These are phyloP conservation scores for Pristionchus maxplancki DNA, from an alignment of 2,888 invertebrate species.

Conservation along the genomic window DNA sequence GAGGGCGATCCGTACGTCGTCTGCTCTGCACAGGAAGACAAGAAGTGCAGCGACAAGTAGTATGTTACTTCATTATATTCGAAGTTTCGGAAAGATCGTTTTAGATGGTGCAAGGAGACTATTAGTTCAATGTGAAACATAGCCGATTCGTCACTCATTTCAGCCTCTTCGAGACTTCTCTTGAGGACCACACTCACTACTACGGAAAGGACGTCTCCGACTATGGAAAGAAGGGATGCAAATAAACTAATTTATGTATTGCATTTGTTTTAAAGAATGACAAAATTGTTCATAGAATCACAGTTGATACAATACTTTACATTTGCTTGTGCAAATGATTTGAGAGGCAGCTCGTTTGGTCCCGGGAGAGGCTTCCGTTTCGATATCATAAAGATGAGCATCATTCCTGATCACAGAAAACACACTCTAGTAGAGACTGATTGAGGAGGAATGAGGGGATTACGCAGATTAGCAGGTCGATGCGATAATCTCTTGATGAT, in stretches of 20 bases:
- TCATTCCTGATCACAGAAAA: neutral
- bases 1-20: slow-evolving; percentile 56
- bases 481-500: neutral
- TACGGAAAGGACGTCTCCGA: slow-evolving; percentile 63
- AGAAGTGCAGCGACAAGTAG: slow-evolving; percentile 56
- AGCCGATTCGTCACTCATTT: neutral
- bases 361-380: too few relatives aligned
- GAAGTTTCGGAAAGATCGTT: neutral
- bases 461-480: neutral
- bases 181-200: slow-evolving; percentile 69
- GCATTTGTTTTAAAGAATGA: neutral
- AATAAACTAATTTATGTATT: neutral
- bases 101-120: neutral
- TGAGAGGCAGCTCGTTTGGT: too few relatives aligned
- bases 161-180: slow-evolving; percentile 57
- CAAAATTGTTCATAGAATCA: too few relatives aligned
- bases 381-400: neutral
- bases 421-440: neutral
- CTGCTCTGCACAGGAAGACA: slow-evolving; percentile 60
- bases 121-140: neutral
- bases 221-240: slow-evolving; percentile 66
- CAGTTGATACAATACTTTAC: too few relatives aligned
- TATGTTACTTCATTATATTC: neutral
- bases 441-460: neutral
- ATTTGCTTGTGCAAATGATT: too few relatives aligned